A percentile compares a stretch with the other conserved stretches of the same genome.
These are phyloP conservation scores for Drosophila eohydei DNA, from an alignment of 2,888 invertebrate genomes.

Conservation along the genomic window DNA sequence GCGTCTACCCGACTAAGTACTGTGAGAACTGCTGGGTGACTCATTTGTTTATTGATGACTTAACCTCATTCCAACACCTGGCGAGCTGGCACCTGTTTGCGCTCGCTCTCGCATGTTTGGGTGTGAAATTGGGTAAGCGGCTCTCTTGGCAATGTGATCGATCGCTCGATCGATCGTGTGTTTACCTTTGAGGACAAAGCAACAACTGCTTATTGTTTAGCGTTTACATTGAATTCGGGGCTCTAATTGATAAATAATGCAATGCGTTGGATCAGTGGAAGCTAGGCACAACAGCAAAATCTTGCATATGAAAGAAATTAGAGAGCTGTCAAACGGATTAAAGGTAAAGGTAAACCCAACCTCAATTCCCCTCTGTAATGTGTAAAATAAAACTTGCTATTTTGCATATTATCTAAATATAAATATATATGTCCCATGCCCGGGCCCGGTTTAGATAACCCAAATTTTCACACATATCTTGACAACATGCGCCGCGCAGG, in stretches of 20 bases:
- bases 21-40: slow-evolving; percentile 74
- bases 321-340: background rate
- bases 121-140: slow-evolving; percentile 67
- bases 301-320: slow-evolving; percentile 4
- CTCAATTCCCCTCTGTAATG: background rate
- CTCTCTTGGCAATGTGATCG: slow-evolving; percentile 55
- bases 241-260: slow-evolving; percentile 68
- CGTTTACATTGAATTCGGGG: slow-evolving; percentile 33
- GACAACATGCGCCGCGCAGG: slow-evolving; percentile 23
- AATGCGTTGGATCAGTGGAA: slow-evolving; percentile 47
- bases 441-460: slow-evolving; percentile 8
- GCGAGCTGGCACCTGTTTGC: slow-evolving; percentile 49
- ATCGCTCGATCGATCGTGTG: slow-evolving; percentile 34
- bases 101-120: slow-evolving; percentile 25
- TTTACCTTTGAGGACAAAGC: slow-evolving; percentile 48
- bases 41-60: slow-evolving; percentile 76
- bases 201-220: slow-evolving; percentile 37
- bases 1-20: slow-evolving; percentile 60
- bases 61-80: slow-evolving; percentile 67
- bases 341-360: too few relatives aligned
- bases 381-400: background rate
- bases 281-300: background rate
- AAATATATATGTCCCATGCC: slow-evolving; percentile 3
- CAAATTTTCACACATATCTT: slow-evolving; percentile 49
- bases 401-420: background rate